Base-by-base conservation (phyloP, 2,113 vertebrate species). In the Brienomyrus brachyistius region DNA sequence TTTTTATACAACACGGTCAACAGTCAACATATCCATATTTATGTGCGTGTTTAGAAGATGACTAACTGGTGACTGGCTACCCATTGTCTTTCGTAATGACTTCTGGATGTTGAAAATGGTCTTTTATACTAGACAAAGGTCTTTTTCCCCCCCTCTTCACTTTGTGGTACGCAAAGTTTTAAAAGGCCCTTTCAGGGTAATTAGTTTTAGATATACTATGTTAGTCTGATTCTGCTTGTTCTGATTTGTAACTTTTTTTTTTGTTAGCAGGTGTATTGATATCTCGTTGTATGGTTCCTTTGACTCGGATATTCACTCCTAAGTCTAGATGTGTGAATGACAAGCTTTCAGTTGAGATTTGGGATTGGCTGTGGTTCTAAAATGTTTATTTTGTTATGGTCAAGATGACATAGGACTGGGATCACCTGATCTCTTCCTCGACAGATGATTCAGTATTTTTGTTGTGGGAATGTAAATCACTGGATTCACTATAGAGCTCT, bases 61-160 rank as follows among this genome's bases (percentile, higher is more conserved):
- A 83, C 35, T 84, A 43, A 35, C 17, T 19, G 74, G 74, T 80
- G 31, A 43, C 43, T 48, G 43, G 47, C 40, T 48, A n/a, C 43
- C 40, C 19, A 19, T 83, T 45, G 80, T 43, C 31, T 83, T 48
- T 83, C 7, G 5, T 83, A 83, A 83, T 83, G 80, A 48, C 40
- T 83, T 83, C 19, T 84, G 82, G 45, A 84, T 84, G 82, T 84
- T 84, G 82, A 21, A 84, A 84, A 84, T 84, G 21, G 82, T 84
- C 19, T 47, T 84, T 84, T 84, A 48, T 84, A 48, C 82, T 84
- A 23, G 82, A 84, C 45, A 84, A 47, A 48, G 45, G 82, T 84
- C 35, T 21, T 21, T 59, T n/a, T 59, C 1, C 0, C 8, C 8
- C n/a, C 62, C 82, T 11, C 40, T 45, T 1, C 10, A n/a, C 82